Conservation (phyloP, 2,888 invertebrate species). For the Lithophane leautieri region DNA sequence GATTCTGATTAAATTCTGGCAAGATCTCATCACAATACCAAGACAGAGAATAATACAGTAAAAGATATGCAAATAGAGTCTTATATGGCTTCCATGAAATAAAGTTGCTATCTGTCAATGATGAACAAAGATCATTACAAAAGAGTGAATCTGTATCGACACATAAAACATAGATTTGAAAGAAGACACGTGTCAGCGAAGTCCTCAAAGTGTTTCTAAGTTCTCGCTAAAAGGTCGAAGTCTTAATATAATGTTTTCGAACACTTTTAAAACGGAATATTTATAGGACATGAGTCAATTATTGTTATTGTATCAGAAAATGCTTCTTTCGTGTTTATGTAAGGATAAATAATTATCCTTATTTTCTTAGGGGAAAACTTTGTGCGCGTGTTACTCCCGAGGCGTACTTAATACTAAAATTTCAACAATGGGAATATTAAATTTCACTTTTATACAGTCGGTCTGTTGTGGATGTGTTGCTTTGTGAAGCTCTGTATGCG, state of each 20-base stretch:
- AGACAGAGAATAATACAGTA: background rate
- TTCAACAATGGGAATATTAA: slow-evolving; percentile 79
- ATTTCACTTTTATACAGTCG: slow-evolving; percentile 66
- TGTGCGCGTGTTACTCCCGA: slow-evolving; percentile 73
- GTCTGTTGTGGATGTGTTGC: slow-evolving; percentile 46
- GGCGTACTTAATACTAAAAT: slow-evolving; percentile 73
- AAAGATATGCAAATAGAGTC: background rate
- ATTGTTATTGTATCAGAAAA: slow-evolving; percentile 71
- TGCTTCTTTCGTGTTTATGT: slow-evolving; percentile 72
- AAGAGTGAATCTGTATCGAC: background rate
- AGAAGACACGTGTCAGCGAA: slow-evolving; percentile 9
- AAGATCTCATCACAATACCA: background rate
- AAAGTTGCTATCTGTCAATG: background rate
- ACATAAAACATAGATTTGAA: background rate
- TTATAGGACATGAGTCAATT: slow-evolving; percentile 65
- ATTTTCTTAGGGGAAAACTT: slow-evolving; percentile 81
- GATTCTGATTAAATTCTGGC: slow-evolving; percentile 25
- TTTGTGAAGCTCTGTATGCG: slow-evolving; percentile 16
- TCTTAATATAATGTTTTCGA: slow-evolving; percentile 34
- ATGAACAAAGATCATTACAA: background rate
- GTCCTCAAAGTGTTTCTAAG: slow-evolving; percentile 13
- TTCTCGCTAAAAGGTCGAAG: slow-evolving; percentile 38
- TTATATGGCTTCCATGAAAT: background rate
- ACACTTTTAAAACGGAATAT: slow-evolving; percentile 53
- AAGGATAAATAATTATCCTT: slow-evolving; percentile 78